These are phyloP conservation scores for Pseudeuparius sepicola DNA, from an alignment of 2,888 invertebrate species.

Conservation along the genomic window DNA sequence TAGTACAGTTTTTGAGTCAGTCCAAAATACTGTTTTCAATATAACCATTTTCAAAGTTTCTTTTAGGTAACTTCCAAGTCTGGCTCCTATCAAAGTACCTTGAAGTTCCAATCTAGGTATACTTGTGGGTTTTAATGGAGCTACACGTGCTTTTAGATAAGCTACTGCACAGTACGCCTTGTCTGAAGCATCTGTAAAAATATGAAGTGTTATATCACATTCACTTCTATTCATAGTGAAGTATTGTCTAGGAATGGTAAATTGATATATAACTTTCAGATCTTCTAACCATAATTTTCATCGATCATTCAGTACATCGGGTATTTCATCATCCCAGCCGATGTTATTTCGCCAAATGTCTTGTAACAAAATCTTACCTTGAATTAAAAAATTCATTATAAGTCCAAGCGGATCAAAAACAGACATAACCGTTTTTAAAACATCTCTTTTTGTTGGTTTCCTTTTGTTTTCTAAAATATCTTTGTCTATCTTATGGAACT, in stretches of 20 bases:
- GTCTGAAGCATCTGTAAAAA: constrained; percentile 5
- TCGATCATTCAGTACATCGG: neutral
- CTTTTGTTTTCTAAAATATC: no score
- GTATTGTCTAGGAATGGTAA: neutral
- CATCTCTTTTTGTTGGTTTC: no score
- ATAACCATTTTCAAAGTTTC: no score
- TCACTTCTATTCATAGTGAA: no score
- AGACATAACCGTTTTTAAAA: no score
- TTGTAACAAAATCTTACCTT: no score
- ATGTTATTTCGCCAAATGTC: no score
- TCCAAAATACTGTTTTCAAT: no score
- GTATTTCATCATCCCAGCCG: neutral
- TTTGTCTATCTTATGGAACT: no score
- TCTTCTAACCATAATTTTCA: constrained; percentile 1
- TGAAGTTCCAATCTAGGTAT: no score
- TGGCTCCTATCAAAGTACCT: neutral
- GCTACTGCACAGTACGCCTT: constrained; percentile 5
- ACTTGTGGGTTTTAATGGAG: constrained; percentile 1
- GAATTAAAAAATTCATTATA: no score
- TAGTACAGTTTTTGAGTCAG: neutral
- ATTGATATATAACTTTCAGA: neutral
- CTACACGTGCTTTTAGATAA: constrained; percentile 3
- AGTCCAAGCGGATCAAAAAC: constrained; percentile 2
- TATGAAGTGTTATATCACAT: neutral
- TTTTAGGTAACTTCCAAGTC: constrained; percentile 3